Evolutionary conservation across 2,888 invertebrate genomes (phyloP).

Genomic region (Chrysina gloriosa): DNA sequence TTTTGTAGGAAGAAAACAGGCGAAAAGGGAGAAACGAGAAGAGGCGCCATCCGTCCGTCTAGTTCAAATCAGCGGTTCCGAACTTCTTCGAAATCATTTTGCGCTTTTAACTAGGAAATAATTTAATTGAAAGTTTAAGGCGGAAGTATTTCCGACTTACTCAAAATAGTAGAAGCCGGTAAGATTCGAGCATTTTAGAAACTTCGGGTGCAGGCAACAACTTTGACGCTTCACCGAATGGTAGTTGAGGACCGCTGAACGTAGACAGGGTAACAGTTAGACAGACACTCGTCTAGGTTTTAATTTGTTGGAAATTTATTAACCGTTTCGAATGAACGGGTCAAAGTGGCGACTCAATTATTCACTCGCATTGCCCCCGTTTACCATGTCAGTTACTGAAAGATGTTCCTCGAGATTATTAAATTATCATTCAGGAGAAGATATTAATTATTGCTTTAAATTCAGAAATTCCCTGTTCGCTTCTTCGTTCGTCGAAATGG

Average conservation of each 20-base stretch:
- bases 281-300: conserved; percentile 10
- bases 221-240: not conserved
- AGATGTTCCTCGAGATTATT: conserved; percentile 29
- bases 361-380: conserved; percentile 23
- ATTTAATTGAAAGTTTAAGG: too few relatives aligned
- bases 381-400: conserved; percentile 19
- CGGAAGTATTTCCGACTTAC: too few relatives aligned
- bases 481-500: not conserved
- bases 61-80: not conserved
- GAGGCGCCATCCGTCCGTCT: not conserved
- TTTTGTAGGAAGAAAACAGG: not conserved
- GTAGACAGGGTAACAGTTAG: not conserved
- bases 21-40: not conserved
- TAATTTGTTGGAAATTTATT: conserved; percentile 25
- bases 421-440: conserved; percentile 24
- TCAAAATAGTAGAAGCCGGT: too few relatives aligned
- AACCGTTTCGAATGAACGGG: conserved; percentile 28
- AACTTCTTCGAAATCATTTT: not conserved
- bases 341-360: conserved; percentile 29
- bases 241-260: not conserved
- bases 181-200: too few relatives aligned
- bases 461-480: conserved; percentile 2
- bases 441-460: conserved; percentile 31
- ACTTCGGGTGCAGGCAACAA: too few relatives aligned
- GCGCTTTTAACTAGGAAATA: not conserved